Evolutionary conservation across 1,140 invertebrate species (phyloP).

Genomic region (Ips nitidus): DNA sequence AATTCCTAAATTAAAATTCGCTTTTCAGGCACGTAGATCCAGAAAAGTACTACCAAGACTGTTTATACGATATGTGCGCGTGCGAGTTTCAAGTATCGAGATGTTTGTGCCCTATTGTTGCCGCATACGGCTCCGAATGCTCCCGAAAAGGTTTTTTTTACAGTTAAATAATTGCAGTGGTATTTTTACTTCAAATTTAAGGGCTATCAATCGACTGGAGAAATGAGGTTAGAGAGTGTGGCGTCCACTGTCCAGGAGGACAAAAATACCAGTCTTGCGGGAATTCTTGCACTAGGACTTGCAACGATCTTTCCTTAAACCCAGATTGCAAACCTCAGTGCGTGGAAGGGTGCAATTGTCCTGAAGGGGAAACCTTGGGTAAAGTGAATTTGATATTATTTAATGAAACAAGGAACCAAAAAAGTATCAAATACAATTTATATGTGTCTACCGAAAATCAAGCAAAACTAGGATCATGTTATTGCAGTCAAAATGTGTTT

Average conservation of each 20-base stretch:
- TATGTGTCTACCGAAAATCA: neutral
- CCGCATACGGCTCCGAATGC: conserved; percentile 79
- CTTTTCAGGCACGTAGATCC: conserved; percentile 68
- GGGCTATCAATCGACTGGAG: conserved; percentile 73
- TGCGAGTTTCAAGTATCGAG: conserved; percentile 65
- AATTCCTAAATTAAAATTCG: conserved; percentile 48
- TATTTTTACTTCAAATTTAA: neutral
- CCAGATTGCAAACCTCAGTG: conserved; percentile 65
- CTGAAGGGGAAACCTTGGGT: conserved; percentile 64
- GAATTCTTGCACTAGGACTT: conserved; percentile 72
- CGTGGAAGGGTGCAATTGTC: conserved; percentile 88
- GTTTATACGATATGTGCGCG: conserved; percentile 84
- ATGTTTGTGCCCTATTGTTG: conserved; percentile 80
- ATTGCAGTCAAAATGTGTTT: too few relatives aligned
- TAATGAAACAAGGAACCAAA: conserved; percentile 8
- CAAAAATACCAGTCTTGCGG: conserved; percentile 80
- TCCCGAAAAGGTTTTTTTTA: conserved; percentile 59
- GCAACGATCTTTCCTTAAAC: conserved; percentile 61
- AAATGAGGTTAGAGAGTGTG: conserved; percentile 73
- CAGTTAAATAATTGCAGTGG: neutral
- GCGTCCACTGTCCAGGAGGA: conserved; percentile 73
- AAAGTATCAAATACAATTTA: too few relatives aligned
- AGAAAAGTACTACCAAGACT: conserved; percentile 74
- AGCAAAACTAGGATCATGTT: too few relatives aligned
- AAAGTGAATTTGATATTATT: neutral